Conservation (phyloP, 2,888 invertebrate species). For the Papilio elwesi region DNA sequence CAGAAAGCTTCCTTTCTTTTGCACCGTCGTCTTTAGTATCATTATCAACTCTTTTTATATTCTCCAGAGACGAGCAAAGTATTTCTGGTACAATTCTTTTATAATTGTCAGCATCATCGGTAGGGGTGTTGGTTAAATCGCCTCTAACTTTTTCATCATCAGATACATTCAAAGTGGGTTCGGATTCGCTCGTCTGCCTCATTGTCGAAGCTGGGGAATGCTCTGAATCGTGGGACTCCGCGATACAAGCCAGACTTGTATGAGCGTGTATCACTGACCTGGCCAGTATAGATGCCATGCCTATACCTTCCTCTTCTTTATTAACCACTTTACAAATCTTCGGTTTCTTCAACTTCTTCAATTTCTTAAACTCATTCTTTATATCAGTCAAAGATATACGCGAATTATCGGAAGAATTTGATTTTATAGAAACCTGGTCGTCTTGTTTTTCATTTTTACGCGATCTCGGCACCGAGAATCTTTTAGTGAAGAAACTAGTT, state of each 20-base stretch:
- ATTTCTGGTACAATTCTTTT: conserved; percentile 61
- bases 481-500: conserved; percentile 84
- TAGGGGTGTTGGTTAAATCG: conserved; percentile 41
- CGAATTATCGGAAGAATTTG: conserved; percentile 79
- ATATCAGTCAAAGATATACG: conserved; percentile 73
- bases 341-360: conserved; percentile 73
- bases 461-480: conserved; percentile 84
- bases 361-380: conserved; percentile 73
- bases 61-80: conserved; percentile 69
- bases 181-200: conserved; percentile 73
- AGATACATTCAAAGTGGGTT: conserved; percentile 62
- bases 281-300: conserved; percentile 87
- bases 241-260: conserved; percentile 84
- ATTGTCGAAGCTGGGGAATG: conserved; percentile 71
- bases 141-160: conserved; percentile 59
- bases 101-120: conserved; percentile 40
- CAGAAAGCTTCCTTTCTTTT: conserved; percentile 65
- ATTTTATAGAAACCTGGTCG: conserved; percentile 81
- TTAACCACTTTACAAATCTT: conserved; percentile 66
- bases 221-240: conserved; percentile 82
- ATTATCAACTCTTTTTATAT: conserved; percentile 61
- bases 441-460: conserved; percentile 81
- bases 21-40: conserved; percentile 35
- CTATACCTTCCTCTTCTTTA: conserved; percentile 79
- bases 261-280: conserved; percentile 86